Evolutionary conservation across 2,888 invertebrate species (phyloP).

Genomic region (Ectobius pallidus): DNA sequence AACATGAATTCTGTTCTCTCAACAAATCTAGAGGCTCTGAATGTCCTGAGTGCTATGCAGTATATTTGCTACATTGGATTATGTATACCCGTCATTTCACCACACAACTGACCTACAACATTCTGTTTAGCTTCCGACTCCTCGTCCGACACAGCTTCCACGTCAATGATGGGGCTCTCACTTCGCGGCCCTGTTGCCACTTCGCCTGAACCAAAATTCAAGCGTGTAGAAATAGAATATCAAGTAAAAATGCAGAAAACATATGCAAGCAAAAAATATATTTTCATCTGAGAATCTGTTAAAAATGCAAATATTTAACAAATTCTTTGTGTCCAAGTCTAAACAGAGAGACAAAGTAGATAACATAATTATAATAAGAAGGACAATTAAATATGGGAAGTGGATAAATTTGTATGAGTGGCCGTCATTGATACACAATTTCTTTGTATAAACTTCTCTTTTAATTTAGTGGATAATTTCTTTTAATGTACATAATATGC

Average conservation of each 20-base stretch:
- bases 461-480: too few relatives aligned
- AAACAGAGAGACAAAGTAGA: not conserved
- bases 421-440: too few relatives aligned
- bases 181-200: constrained; percentile 65
- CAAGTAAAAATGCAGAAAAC: constrained; percentile 27
- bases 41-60: too few relatives aligned
- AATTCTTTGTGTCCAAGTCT: constrained; percentile 16
- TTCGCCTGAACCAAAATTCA: constrained; percentile 60
- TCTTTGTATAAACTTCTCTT: too few relatives aligned
- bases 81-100: not conserved
- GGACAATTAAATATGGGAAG: too few relatives aligned
- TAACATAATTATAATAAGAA: not conserved
- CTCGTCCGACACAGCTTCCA: constrained; percentile 68
- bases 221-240: constrained; percentile 30
- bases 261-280: constrained; percentile 26
- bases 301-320: constrained; percentile 18
- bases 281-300: not conserved
- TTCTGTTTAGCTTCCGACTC: constrained; percentile 55
- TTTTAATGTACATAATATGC: too few relatives aligned
- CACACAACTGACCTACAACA: constrained; percentile 65
- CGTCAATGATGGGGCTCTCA: constrained; percentile 70
- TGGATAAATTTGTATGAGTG: too few relatives aligned
- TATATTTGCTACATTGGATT: too few relatives aligned
- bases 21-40: too few relatives aligned
- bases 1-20: too few relatives aligned